Conservation (phyloP, 2,888 invertebrate genomes). For the Eutolmus rufibarbis region DNA sequence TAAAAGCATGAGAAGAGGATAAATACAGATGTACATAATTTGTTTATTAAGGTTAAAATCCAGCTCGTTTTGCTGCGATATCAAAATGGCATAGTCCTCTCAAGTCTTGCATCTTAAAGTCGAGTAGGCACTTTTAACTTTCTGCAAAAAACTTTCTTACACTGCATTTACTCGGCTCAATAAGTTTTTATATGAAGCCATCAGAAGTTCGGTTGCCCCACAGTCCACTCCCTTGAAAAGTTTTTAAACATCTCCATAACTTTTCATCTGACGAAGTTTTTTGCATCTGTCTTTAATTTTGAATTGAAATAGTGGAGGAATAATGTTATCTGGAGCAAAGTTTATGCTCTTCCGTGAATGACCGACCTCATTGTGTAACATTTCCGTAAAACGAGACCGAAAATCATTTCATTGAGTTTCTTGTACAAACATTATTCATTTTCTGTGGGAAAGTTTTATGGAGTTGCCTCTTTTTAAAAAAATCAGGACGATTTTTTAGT, state of each 20-base stretch:
- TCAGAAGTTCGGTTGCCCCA: not conserved
- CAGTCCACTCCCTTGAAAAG: not conserved
- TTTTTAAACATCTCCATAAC: not conserved
- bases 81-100: not conserved
- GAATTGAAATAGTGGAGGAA: not conserved
- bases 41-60: not conserved
- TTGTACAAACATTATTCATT: not conserved
- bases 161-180: not conserved
- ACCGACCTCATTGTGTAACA: not conserved
- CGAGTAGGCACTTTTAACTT: not conserved
- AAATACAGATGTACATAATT: not conserved
- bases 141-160: not conserved
- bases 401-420: not conserved
- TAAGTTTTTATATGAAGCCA: not conserved
- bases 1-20: not conserved
- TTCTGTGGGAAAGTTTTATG: not conserved
- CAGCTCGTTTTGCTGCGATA: not conserved
- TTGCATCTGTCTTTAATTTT: not conserved
- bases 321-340: not conserved
- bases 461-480: not conserved
- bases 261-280: not conserved
- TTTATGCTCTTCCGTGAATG: not conserved
- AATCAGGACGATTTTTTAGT: not conserved
- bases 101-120: not conserved
- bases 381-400: not conserved